phyloP scores from a whole-genome alignment of 2,888 invertebrate genomes.

The Parascotia fuliginaria region DNA sequence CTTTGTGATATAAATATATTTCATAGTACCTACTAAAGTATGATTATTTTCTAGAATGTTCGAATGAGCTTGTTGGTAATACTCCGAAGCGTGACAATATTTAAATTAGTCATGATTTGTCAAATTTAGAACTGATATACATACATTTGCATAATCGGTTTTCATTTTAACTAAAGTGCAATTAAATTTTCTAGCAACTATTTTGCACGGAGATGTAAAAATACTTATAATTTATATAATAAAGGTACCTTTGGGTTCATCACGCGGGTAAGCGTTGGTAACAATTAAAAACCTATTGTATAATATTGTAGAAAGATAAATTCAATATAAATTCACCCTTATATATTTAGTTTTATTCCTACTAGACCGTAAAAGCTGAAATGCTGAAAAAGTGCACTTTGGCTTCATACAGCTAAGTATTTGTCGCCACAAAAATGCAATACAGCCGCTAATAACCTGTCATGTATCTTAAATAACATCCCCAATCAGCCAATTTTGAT shows the following conservation, averaged over 20 bases:
- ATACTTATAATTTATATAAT: constrained; percentile 41
- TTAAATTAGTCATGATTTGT: constrained; percentile 32
- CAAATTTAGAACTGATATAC: constrained; percentile 37
- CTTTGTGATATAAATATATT: constrained; percentile 61
- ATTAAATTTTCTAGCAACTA: constrained; percentile 59
- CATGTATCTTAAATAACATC: too few relatives aligned
- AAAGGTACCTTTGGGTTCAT: constrained; percentile 42
- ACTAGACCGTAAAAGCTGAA: background rate
- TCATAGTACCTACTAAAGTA: constrained; percentile 36
- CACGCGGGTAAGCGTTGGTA: constrained; percentile 48
- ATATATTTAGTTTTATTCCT: constrained; percentile 56
- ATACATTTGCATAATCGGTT: constrained; percentile 41
- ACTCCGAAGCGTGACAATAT: constrained; percentile 29
- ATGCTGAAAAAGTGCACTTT: background rate
- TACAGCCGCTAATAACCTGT: too few relatives aligned
- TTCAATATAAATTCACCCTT: constrained; percentile 83
- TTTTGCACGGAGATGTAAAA: constrained; percentile 60
- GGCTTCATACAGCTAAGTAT: too few relatives aligned
- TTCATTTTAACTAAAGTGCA: constrained; percentile 62
- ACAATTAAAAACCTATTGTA: constrained; percentile 75
- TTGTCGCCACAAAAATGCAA: too few relatives aligned
- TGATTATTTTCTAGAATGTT: constrained; percentile 36
- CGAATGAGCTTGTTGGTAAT: constrained; percentile 27
- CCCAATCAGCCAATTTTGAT: too few relatives aligned
- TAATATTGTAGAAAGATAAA: constrained; percentile 82